Base-by-base conservation (phyloP, 2,888 invertebrate genomes). In the Bugulina stolonifera region DNA sequence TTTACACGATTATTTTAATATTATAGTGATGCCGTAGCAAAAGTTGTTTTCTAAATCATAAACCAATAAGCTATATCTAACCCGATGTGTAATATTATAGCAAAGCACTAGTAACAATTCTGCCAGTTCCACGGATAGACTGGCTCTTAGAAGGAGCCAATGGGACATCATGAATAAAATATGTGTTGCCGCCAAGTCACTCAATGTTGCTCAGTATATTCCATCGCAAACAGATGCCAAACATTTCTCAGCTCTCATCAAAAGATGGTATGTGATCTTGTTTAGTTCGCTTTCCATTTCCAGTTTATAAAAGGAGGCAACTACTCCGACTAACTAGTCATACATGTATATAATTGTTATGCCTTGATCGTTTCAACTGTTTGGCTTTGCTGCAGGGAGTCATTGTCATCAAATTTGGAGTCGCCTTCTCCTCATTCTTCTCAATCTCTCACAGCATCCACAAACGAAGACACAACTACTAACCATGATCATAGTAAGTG, bases 151-250 rank as follows among this genome's bases (percentile, higher is more conserved):
- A 64, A 64, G 32, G 32, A 25, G 29, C 10, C 64, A 64, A 64
- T 64, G 64, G 64, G 64, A 64, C 5, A 32, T 27, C 29, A 64
- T 64, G 64, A 64, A 64, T 64, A 27, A 64, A 32, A 64, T 64
- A 25, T 64, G 64, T 34, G 32, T 22, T 14, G 14, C 34, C 5
- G 64, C 27, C 2, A 64, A 64, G 34, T 32, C 27, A 14, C 29
- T 32, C 18, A 64, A 64, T 32, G 29, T 64, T 10, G 34, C 32
- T 25, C 32, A 64, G 34, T 32, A 27, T 32, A 34, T 64, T 32
- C 25, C 3, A 29, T 64, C 32, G 25, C 10, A 14, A 27, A 32
- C 3, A 34, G 64, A 27, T 32, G 34, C 64, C 32, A 64, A 27
- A 32, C 5, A 1, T 3, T 27, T 64, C 29, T 25, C 64, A 5